Evolutionary conservation across 2,113 vertebrate genomes (phyloP).

Genomic region (Eptesicus fuscus): DNA sequence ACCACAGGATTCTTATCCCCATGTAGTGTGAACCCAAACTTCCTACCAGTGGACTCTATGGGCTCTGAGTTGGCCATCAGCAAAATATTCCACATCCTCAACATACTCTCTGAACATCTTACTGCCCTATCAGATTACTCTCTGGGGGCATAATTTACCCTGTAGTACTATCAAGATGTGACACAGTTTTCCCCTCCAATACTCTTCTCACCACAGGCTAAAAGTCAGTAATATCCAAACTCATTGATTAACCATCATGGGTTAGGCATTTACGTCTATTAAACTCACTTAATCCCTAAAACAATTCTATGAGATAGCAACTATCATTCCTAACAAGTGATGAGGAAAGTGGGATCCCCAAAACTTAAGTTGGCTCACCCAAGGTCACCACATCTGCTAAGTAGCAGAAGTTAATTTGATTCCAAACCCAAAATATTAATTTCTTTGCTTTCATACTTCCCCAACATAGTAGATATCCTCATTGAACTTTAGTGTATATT

Average conservation of each 20-base stretch:
- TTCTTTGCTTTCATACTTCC: not conserved
- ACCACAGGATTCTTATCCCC: not conserved
- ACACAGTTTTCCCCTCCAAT: too few relatives aligned
- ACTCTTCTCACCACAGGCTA: not conserved
- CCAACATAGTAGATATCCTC: not conserved
- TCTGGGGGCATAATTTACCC: too few relatives aligned
- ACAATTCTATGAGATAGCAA: not conserved
- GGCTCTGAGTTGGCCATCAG: not conserved
- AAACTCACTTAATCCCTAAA: not conserved
- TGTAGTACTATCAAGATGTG: accelerated
- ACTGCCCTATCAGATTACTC: not conserved
- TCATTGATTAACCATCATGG: too few relatives aligned
- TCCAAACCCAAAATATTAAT: not conserved
- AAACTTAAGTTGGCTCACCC: not conserved
- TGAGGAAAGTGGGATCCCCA: not conserved
- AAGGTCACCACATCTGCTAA: not conserved
- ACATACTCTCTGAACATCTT: too few relatives aligned
- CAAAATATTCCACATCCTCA: not conserved
- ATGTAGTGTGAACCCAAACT: not conserved
- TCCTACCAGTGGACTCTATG: not conserved
- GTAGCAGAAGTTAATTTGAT: not conserved
- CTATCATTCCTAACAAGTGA: not conserved
- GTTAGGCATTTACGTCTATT: not conserved
- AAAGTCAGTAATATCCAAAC: not conserved
- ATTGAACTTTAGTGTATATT: not conserved